Evolutionary conservation across 2,113 vertebrate species (phyloP).

Genomic region (Rallus limicola): DNA sequence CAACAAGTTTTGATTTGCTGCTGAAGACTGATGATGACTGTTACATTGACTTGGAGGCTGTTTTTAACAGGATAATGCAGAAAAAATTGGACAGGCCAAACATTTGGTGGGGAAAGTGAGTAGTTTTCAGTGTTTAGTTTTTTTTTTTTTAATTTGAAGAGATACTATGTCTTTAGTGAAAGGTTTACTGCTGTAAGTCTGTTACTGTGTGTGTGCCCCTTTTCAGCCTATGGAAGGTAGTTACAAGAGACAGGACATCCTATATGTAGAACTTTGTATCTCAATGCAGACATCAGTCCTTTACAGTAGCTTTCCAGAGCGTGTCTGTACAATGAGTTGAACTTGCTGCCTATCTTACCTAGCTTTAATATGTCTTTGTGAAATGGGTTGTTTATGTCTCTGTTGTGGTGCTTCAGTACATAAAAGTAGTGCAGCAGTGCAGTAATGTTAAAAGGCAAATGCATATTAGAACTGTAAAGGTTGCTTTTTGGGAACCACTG

Average conservation of each 20-base stretch:
- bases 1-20: slow-evolving; percentile 86
- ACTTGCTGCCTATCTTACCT: background rate
- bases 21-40: slow-evolving; percentile 98
- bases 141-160: background rate
- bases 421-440: background rate
- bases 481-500: background rate
- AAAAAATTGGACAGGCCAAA: slow-evolving; percentile 84
- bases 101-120: slow-evolving; percentile 99
- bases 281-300: background rate
- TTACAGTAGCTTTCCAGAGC: background rate
- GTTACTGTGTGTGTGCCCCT: background rate
- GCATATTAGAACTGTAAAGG: background rate
- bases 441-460: background rate
- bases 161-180: background rate
- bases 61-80: slow-evolving; percentile 87
- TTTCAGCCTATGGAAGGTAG: background rate
- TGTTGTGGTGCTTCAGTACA: background rate
- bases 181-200: background rate
- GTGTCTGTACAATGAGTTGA: background rate
- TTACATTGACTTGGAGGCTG: slow-evolving; percentile 90
- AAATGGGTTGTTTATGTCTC: background rate
- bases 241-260: background rate
- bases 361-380: background rate
- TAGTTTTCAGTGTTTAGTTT: background rate
- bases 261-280: background rate